Percentiles rank a stretch among this genome's conserved stretches.
phyloP scores from a whole-genome alignment of 2,888 invertebrate genomes.

The Anthrax anthrax region DNA sequence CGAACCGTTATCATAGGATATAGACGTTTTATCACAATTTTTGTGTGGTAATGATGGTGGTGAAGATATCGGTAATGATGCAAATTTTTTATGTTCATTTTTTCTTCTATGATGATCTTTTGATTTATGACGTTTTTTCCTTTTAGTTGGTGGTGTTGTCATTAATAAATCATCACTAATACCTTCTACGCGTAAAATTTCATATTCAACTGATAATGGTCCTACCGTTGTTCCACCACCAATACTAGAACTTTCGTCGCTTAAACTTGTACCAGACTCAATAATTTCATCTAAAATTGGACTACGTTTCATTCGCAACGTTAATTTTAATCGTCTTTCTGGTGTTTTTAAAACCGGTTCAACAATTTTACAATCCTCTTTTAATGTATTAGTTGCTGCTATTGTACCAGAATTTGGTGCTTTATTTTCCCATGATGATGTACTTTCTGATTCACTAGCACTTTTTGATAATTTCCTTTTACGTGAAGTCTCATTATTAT shows the following conservation, averaged over 20 bases:
- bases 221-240: constrained; percentile 13
- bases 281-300: constrained; percentile 73
- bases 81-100: constrained; percentile 1
- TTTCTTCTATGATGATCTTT: constrained; percentile 29
- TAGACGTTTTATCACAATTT: constrained; percentile 8
- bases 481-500: neutral
- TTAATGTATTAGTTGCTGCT: neutral
- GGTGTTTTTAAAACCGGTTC: constrained; percentile 31
- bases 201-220: constrained; percentile 55
- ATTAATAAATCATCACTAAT: constrained; percentile 29
- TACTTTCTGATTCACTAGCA: constrained; percentile 18
- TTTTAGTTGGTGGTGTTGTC: constrained; percentile 18
- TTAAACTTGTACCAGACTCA: constrained; percentile 59
- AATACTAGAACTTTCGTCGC: constrained; percentile 38
- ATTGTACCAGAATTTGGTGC: constrained; percentile 14
- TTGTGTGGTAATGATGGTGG: constrained; percentile 6
- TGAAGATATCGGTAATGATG: constrained; percentile 1
- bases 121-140: constrained; percentile 47
- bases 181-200: constrained; percentile 69
- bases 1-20: constrained; percentile 10
- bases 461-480: constrained; percentile 13
- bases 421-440: constrained; percentile 21
- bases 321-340: constrained; percentile 51
- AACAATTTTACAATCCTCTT: neutral
- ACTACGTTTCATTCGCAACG: constrained; percentile 73